These are phyloP conservation scores for Emys orbicularis DNA, from an alignment of 2,797 vertebrate genomes.

Conservation along the genomic window DNA sequence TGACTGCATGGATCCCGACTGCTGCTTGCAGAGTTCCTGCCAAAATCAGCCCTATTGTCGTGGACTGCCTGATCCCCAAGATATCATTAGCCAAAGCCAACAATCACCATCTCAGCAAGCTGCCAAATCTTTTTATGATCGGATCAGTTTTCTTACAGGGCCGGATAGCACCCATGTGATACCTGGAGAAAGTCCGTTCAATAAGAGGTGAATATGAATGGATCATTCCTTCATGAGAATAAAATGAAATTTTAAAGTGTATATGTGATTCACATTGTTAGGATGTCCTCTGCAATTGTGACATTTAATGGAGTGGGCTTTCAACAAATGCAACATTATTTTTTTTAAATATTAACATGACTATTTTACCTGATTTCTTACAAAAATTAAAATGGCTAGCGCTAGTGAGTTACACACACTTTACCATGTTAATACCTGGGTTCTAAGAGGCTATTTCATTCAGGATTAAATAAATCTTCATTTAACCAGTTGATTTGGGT, in stretches of 20 bases:
- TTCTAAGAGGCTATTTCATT: conserved; percentile 68
- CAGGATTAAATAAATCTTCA: conserved; percentile 80
- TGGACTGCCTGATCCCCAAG: conserved; percentile 93
- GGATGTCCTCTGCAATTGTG: background rate
- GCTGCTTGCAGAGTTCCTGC: conserved; percentile 95
- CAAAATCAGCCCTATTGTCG: conserved; percentile 95
- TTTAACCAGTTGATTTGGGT: conserved; percentile 80
- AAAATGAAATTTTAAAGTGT: background rate
- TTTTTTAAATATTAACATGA: background rate
- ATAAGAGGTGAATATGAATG: conserved; percentile 90
- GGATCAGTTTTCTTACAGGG: conserved; percentile 93
- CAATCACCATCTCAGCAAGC: conserved; percentile 87
- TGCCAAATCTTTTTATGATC: conserved; percentile 93
- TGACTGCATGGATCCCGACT: conserved; percentile 99
- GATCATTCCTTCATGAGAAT: background rate
- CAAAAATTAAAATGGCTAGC: conserved; percentile 40
- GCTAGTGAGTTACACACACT: conserved; percentile 39
- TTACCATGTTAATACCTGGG: conserved; percentile 49
- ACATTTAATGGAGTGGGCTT: background rate
- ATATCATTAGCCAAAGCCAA: conserved; percentile 88
- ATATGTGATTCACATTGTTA: fast-evolving
- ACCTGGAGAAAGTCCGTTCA: conserved; percentile 94
- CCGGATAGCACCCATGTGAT: conserved; percentile 93
- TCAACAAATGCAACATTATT: background rate
- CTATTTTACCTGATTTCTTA: conserved; percentile 27